Conservation (phyloP, 2,113 vertebrate genomes). For the Hyla sarda region DNA sequence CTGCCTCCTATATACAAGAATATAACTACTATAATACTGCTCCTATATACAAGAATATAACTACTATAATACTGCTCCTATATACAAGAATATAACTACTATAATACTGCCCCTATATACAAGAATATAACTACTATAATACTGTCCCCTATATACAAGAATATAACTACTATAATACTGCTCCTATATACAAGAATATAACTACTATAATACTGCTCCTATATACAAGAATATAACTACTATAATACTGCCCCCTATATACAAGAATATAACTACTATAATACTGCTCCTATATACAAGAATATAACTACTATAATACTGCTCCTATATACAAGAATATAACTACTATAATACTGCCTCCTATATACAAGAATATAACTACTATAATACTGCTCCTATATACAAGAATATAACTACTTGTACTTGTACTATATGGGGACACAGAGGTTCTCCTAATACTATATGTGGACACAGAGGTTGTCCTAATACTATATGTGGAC, state of each 20-base stretch:
- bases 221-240: not conserved
- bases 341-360: not conserved
- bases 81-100: not conserved
- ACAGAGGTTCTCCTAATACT: too few species aligned
- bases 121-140: slow-evolving; percentile 3
- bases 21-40: too few species aligned
- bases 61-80: not conserved
- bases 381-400: not conserved
- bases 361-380: not conserved
- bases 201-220: not conserved
- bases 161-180: not conserved
- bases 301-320: slow-evolving; percentile 7
- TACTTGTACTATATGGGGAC: too few species aligned
- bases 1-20: too few species aligned
- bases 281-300: not conserved
- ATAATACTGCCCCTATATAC: not conserved
- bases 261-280: slow-evolving; percentile 5
- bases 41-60: too few species aligned
- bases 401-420: not conserved
- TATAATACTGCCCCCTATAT: not conserved
- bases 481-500: too few species aligned
- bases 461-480: too few species aligned
- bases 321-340: not conserved
- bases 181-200: not conserved
- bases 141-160: not conserved